Evolutionary conservation across 2,113 vertebrate genomes (phyloP).

Genomic region (Nerophis ophidion): DNA sequence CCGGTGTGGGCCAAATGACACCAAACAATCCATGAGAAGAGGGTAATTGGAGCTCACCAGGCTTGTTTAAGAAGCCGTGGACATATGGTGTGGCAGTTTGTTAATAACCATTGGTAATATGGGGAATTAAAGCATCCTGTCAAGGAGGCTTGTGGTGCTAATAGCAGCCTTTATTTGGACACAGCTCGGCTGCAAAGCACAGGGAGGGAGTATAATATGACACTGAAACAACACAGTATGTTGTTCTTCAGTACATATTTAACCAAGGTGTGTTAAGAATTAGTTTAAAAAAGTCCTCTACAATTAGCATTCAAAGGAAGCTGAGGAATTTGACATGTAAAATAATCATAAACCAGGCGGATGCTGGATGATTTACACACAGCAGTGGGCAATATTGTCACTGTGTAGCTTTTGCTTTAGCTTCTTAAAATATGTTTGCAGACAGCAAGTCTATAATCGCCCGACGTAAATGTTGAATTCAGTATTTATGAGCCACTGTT

Average conservation of each 20-base stretch:
- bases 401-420: conserved; percentile 1
- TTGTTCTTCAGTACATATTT: conserved; percentile 45
- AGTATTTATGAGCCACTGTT: conserved; percentile 53
- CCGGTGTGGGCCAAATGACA: conserved; percentile 62
- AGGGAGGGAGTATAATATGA: conserved; percentile 24
- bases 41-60: conserved; percentile 69
- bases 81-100: conserved; percentile 39
- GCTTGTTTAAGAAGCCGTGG: conserved; percentile 65
- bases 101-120: conserved; percentile 54
- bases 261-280: conserved; percentile 15
- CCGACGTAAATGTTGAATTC: conserved; percentile 45
- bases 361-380: too few species aligned
- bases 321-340: too few species aligned
- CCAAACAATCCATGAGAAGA: conserved; percentile 68
- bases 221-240: conserved; percentile 41
- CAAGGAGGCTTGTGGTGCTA: conserved; percentile 8
- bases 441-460: conserved; percentile 43
- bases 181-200: conserved; percentile 18
- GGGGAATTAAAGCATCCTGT: conserved; percentile 43
- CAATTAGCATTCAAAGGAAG: not conserved
- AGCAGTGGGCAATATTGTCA: too few species aligned
- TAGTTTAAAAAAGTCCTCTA: not conserved
- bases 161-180: conserved; percentile 69
- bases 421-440: conserved; percentile 38
- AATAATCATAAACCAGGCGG: too few species aligned